Evolutionary conservation across 2,113 vertebrate genomes (phyloP).

Genomic region (Prunella fulvescens): DNA sequence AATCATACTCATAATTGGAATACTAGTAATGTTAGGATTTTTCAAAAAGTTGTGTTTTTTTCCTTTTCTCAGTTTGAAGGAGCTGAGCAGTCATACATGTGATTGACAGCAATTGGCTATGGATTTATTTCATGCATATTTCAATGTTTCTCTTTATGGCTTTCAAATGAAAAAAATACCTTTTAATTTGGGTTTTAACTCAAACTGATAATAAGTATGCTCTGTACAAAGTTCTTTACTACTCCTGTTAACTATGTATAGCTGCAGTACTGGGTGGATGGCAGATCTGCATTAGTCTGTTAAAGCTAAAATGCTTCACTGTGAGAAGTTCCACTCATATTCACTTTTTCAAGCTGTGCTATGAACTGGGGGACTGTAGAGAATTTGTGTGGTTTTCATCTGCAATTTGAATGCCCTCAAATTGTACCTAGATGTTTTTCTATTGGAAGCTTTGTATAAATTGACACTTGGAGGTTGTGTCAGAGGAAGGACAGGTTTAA

Average conservation of each 20-base stretch:
- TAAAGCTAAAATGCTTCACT: not conserved
- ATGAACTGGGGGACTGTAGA: not conserved
- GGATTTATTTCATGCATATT: not conserved
- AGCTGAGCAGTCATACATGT: not conserved
- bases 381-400: not conserved
- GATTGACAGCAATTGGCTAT: not conserved
- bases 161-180: not conserved
- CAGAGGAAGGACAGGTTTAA: not conserved
- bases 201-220: not conserved
- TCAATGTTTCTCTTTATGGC: not conserved
- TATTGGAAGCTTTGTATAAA: not conserved
- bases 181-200: not conserved
- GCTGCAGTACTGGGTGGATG: not conserved
- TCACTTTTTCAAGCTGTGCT: not conserved
- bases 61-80: not conserved
- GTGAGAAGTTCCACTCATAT: not conserved
- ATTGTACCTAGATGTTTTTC: not conserved
- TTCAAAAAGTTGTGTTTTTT: fast-evolving
- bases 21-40: not conserved
- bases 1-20: not conserved
- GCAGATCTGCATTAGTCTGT: not conserved
- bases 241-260: not conserved
- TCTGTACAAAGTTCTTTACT: not conserved
- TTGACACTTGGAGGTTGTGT: not conserved
- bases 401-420: not conserved